These are phyloP conservation scores for Ostrea edulis DNA, from an alignment of 1,140 invertebrate genomes.

Conservation along the genomic window DNA sequence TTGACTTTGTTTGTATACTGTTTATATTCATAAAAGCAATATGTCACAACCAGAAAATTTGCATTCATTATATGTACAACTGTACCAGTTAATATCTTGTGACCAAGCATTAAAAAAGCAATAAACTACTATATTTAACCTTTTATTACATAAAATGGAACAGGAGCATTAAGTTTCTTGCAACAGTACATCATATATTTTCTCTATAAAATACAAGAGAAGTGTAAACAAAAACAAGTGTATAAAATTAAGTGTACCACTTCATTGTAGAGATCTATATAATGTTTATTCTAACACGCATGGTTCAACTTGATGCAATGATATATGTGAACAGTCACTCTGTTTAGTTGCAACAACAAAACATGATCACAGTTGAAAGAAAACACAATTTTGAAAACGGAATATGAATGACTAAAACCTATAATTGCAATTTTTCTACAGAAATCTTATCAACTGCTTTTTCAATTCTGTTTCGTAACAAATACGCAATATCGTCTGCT, in stretches of 20 bases:
- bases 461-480: slow-evolving; percentile 63
- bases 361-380: not conserved
- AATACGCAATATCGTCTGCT: slow-evolving; percentile 67
- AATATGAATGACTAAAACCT: not conserved
- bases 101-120: not conserved
- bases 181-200: not conserved
- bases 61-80: too few species aligned
- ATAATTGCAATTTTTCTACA: not conserved
- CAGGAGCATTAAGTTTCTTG: not conserved
- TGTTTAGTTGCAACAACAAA: not conserved
- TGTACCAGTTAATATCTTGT: too few species aligned
- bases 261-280: too few species aligned
- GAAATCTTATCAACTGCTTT: slow-evolving; percentile 50
- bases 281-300: too few species aligned
- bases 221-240: not conserved
- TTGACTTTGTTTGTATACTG: too few species aligned
- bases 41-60: too few species aligned
- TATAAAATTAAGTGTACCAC: not conserved
- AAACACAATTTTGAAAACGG: not conserved
- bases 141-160: not conserved
- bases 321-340: not conserved
- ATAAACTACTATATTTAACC: not conserved
- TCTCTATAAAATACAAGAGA: not conserved
- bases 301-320: not conserved
- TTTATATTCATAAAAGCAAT: too few species aligned